These are phyloP conservation scores for Lymantria dispar DNA, from an alignment of 2,888 invertebrate genomes.

Conservation along the genomic window DNA sequence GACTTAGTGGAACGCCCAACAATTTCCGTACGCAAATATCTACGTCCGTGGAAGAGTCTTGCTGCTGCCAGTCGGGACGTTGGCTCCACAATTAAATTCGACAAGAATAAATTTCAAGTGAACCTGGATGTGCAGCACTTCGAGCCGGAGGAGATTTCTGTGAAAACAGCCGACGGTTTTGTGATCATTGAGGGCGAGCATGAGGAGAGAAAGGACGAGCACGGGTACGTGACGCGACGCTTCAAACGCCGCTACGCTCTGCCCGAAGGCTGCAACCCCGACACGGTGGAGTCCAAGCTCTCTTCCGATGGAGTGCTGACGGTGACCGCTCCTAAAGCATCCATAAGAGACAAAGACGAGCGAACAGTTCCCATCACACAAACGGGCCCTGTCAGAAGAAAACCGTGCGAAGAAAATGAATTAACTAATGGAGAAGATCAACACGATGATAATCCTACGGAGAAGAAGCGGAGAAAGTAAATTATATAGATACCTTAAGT, in stretches of 20 bases:
- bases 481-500: neutral
- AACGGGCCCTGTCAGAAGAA: conserved; percentile 82
- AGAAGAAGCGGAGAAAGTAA: conserved; percentile 56
- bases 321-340: conserved; percentile 82
- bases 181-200: conserved; percentile 90
- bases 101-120: conserved; percentile 84
- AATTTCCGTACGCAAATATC: conserved; percentile 49
- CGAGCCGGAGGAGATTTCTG: conserved; percentile 88
- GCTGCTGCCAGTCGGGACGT: conserved; percentile 68
- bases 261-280: conserved; percentile 88
- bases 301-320: conserved; percentile 90
- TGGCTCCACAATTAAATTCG: conserved; percentile 78
- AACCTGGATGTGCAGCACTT: conserved; percentile 90
- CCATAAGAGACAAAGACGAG: conserved; percentile 55
- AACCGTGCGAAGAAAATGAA: conserved; percentile 52
- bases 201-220: conserved; percentile 88
- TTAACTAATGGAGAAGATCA: conserved; percentile 35
- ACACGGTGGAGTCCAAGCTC: conserved; percentile 86
- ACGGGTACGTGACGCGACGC: conserved; percentile 88
- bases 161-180: conserved; percentile 87
- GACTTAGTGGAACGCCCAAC: conserved; percentile 60
- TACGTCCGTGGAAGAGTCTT: conserved; percentile 68
- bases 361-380: conserved; percentile 83
- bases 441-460: conserved; percentile 48
- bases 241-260: conserved; percentile 88